A percentile compares a stretch with the other conserved stretches of the same genome.
Evolutionary conservation across 2,888 invertebrate species (phyloP).

Genomic region (Tetanocera ferruginea): DNA sequence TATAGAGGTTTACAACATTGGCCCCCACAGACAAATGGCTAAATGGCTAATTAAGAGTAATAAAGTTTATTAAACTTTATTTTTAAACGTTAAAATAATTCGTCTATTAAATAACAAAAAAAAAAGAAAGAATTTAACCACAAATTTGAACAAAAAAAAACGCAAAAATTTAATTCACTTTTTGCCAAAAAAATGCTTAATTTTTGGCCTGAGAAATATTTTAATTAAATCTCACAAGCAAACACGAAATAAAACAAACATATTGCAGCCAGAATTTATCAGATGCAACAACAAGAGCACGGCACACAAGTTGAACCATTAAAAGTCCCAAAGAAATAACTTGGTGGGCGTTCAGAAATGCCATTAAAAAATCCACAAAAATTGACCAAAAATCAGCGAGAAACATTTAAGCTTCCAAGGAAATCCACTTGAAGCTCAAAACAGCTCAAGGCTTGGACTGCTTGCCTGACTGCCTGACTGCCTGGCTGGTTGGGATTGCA

Average conservation of each 20-base stretch:
- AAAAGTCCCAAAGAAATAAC: constrained; percentile 9
- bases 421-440: constrained; percentile 33
- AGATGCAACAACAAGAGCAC: constrained; percentile 33
- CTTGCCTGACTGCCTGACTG: not conserved
- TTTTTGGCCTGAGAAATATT: constrained; percentile 52
- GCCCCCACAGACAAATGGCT: not conserved
- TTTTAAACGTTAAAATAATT: too few relatives aligned
- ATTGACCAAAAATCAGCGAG: constrained; percentile 23
- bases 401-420: constrained; percentile 40
- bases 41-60: not conserved
- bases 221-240: constrained; percentile 54
- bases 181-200: constrained; percentile 1
- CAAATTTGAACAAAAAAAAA: not conserved
- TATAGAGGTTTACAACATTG: too few relatives aligned
- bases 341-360: constrained; percentile 50
- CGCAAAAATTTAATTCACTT: not conserved
- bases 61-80: too few relatives aligned
- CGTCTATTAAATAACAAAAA: not conserved
- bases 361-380: constrained; percentile 44
- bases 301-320: not conserved
- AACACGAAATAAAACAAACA: constrained; percentile 43
- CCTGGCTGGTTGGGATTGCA: not conserved
- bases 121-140: not conserved
- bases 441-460: not conserved
- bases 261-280: constrained; percentile 31